Base-by-base conservation (phyloP, 2,797 vertebrate species). In the Chrysocyon brachyurus region DNA sequence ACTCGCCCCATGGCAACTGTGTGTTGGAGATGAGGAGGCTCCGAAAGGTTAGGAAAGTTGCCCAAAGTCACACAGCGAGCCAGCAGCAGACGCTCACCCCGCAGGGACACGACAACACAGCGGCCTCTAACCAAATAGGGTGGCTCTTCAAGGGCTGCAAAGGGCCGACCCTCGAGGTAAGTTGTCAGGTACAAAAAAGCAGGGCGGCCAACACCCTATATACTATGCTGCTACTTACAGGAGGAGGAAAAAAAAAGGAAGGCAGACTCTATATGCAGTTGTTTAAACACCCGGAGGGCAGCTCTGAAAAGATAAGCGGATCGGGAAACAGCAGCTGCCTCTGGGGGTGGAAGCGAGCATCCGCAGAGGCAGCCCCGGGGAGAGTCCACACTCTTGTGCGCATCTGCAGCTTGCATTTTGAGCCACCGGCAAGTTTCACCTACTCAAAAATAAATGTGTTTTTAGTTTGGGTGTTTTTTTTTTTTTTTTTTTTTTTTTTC, bases 21-120 rank as follows among this genome's bases (percentile, higher is more conserved):
- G 5, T 10, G 15, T 8, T 15, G 16, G 26, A 52, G 57, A 16
- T 0, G 12, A 57, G 2, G 22, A 52, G 59, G 49, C 22, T 73
- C 24, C 17, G 64, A 31, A 26, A 36, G 4, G 52, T 31, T 1
- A 33, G 49, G n/a, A 54, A 90, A 49, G 14, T 7, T 17, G 64
- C 33, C 33, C 49, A 24, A 21, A 6, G 82, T 63, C 57, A 36
- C 33, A n/a, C 5, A 5, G 94, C 0, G 1, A 31, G 52, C 14
- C 12, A 40, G 17, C 0, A 2, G n/a, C 33, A 56, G n/a, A 5
- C 31, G 3, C 1, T 28, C 24, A 2, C 36, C 10, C 11, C 68
- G 28, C 24, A 1, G 0, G 7, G 3, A 8, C 28, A 75, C 19
- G 40, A 15, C 64, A 2, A 59, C 31, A 28, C 16, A 36, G 1